A percentile compares a stretch with the other conserved stretches of the same genome.
Conservation (phyloP, 1,140 invertebrate species). For the Polypedilum pembai region DNA sequence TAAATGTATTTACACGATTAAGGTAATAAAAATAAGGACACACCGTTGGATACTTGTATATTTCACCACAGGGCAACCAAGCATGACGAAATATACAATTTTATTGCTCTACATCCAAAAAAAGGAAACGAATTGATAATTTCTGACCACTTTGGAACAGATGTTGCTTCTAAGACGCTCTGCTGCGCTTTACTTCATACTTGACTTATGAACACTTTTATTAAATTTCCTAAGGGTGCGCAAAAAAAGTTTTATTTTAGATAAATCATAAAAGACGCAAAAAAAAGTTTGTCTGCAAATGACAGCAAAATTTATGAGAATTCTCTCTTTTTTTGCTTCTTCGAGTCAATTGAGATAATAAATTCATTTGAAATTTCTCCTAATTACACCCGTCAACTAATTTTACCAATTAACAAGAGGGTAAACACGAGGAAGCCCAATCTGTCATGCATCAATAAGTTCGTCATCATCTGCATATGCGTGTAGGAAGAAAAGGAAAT, state of each 20-base stretch:
- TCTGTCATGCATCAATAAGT: too few species aligned
- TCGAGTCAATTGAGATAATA: neutral
- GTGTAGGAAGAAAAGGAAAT: slow-evolving; percentile 10
- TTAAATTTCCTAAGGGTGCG: too few species aligned
- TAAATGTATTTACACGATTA: neutral
- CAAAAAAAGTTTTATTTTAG: neutral
- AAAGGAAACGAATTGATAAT: slow-evolving; percentile 24
- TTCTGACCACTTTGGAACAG: slow-evolving; percentile 24
- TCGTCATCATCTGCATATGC: neutral
- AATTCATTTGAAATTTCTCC: neutral
- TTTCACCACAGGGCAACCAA: neutral
- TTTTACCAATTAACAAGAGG: slow-evolving; percentile 8
- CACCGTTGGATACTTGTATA: neutral
- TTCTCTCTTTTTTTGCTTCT: neutral
- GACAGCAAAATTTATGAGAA: slow-evolving; percentile 26
- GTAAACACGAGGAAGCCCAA: neutral
- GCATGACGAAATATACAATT: neutral
- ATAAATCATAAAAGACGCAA: slow-evolving; percentile 21
- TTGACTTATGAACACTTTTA: neutral
- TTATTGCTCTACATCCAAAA: neutral
- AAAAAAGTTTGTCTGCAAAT: neutral
- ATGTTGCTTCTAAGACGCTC: slow-evolving; percentile 19
- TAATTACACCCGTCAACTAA: slow-evolving; percentile 9
- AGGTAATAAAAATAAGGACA: too few species aligned
- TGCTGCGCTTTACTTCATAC: neutral